Base-by-base conservation (phyloP, 92 coral and sea anemone genomes). In the Blastomussa wellsi region DNA sequence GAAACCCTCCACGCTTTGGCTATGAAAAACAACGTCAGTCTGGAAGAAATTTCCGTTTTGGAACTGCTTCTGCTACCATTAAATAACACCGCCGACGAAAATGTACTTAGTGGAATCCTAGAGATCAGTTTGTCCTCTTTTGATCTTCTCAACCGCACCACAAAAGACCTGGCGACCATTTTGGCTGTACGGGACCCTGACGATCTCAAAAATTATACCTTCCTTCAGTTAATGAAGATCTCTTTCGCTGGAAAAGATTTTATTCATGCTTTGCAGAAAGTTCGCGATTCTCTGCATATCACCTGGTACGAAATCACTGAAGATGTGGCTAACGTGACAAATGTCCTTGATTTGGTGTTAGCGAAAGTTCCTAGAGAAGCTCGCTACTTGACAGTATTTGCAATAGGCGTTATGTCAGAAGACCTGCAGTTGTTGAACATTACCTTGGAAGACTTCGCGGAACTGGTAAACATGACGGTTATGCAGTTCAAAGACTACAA, bases 381-480 rank as follows among this genome's bases (percentile, higher is more conserved):
- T 41, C 79, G n/a, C 38, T 73, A 73, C 60, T 15, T 74, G 0
- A 72, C 1, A 16, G 31, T 44, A 9, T 83, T 76, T 67, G 28
- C 66, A 31, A 14, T 84, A 35, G 88, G 37, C 28, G 35, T 47
- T n/a, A 38, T 2, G 65, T 7, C 32, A 5, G 15, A 38, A 9
- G 88, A 84, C 26, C 51, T 77, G 48, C 36, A 72, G 4, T 74
- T 86, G 20, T 69, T 86, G 33, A 83, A 87, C 82, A 20, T 73
- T 12, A 82, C 86, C 26, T 68, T 90, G 71, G 28, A 3, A 16
- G 72, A 87, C 19, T 62, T 87, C 72, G 78, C 82, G 9, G 88
- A 86, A 9, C 55, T 68, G 33, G 48, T 79, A 31, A 65, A 71
- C 66, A 60, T 55, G 36, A 78, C 83, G 2, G 79, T 79, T 22